Conservation (phyloP, 2,797 vertebrate genomes). For the Percopsis omiscomaycus region DNA sequence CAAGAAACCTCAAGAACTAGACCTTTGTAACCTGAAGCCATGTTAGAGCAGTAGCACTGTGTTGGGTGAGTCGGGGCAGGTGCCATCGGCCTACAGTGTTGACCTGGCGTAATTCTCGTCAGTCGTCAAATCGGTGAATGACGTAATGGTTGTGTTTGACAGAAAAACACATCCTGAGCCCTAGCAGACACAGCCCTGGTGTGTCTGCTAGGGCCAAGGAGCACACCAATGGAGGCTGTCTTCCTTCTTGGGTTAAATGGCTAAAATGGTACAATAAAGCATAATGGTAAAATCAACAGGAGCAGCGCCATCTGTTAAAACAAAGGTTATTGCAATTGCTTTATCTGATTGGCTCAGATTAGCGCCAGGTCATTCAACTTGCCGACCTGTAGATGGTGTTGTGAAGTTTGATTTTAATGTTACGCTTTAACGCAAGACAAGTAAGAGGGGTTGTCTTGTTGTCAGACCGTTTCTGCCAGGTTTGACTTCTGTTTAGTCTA, state of each 20-base stretch:
- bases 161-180: slow-evolving; percentile 14
- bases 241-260: slow-evolving; percentile 28
- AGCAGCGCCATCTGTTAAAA: no score
- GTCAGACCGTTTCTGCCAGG: slow-evolving; percentile 40
- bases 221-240: slow-evolving; percentile 12
- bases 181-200: slow-evolving; percentile 7
- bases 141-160: slow-evolving; percentile 13
- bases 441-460: slow-evolving; percentile 24
- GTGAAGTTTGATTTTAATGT: no score
- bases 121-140: slow-evolving; percentile 22
- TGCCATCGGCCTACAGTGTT: slow-evolving; percentile 6
- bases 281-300: no score
- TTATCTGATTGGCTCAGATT: no score
- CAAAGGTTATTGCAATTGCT: no score
- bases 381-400: no score
- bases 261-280: slow-evolving; percentile 7
- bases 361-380: no score
- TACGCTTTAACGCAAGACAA: slow-evolving; percentile 25
- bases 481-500: slow-evolving; percentile 60
- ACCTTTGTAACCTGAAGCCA: slow-evolving; percentile 86
- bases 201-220: slow-evolving; percentile 17
- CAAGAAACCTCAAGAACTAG: slow-evolving; percentile 95
- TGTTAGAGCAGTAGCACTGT: slow-evolving; percentile 73
- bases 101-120: slow-evolving; percentile 21
- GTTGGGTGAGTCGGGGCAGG: not conserved